Evolutionary conservation across 1,140 invertebrate genomes (phyloP), one percentile per base, ranked within the genome.

Genomic region (Achatina immaculata): DNA sequence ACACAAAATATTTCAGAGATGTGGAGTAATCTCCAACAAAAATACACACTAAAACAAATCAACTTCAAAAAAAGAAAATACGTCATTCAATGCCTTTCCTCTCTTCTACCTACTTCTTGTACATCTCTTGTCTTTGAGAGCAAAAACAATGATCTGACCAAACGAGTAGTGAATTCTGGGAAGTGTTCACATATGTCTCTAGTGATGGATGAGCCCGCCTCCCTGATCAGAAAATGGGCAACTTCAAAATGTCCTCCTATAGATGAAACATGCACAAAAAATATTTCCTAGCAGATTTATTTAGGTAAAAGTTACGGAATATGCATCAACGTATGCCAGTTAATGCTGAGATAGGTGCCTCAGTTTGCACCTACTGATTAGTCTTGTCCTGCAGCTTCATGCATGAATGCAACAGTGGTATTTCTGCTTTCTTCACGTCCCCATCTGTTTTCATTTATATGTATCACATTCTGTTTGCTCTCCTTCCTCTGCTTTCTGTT

Each of bases 221-320:
- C 74, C 24, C 24, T 74, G 31, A 77, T 62, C 1, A 77, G 51
- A 42, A 62, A 65, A 6, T 1, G 24, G 28, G 74, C 74, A 1
- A 77, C 55, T 38, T 62, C 55, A 1, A 62, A 62, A 31, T 77
- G 74, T 38, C 42, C 55, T 36, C 74, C 74, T 77, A 55, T 36
- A 48, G 2, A 9, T 28, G 11, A 36, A 71, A 38, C 11, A 71
- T n/a, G n/a, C n/a, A n/a, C n/a, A n/a, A n/a, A n/a, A n/a, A n/a
- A n/a, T n/a, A n/a, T n/a, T n/a, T n/a, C n/a, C n/a, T n/a, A n/a
- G n/a, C n/a, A n/a, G n/a, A n/a, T n/a, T n/a, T n/a, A n/a, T n/a
- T n/a, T n/a, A n/a, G n/a, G n/a, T n/a, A n/a, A n/a, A n/a, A n/a
- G n/a, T n/a, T n/a, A n/a, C n/a, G n/a, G n/a, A n/a, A n/a, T n/a